Evolutionary conservation across 2,113 vertebrate genomes (phyloP).

Genomic region (Mungos mungo): DNA sequence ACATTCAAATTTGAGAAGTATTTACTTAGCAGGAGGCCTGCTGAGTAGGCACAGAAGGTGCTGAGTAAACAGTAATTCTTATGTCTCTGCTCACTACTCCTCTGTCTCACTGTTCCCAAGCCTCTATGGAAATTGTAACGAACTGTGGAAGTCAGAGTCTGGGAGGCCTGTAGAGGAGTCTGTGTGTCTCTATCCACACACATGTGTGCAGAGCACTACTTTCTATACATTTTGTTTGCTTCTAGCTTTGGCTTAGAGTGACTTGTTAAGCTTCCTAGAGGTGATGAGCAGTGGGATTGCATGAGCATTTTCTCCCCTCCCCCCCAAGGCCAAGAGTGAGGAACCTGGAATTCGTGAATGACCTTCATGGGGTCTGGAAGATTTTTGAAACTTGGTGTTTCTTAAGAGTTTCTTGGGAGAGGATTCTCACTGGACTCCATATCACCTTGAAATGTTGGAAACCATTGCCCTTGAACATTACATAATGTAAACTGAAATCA

Average conservation of each 20-base stretch:
- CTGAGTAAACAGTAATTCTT: background rate
- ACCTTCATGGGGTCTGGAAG: background rate
- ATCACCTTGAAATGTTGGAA: background rate
- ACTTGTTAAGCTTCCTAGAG: background rate
- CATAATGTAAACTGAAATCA: conserved; percentile 6
- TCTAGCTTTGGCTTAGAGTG: background rate
- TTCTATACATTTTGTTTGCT: conserved; percentile 22
- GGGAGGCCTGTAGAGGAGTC: background rate
- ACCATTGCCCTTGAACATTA: background rate
- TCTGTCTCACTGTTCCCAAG: background rate
- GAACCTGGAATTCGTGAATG: background rate
- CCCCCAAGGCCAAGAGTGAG: background rate
- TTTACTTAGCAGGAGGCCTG: conserved; percentile 1
- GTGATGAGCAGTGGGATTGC: background rate
- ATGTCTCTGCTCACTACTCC: background rate
- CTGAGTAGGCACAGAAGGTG: background rate
- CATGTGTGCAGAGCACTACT: background rate
- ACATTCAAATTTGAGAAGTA: background rate
- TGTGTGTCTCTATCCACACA: background rate
- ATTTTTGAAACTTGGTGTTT: conserved; percentile 26
- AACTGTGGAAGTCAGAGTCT: background rate
- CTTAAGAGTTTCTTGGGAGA: background rate
- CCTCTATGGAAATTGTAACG: background rate
- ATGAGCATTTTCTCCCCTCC: background rate
- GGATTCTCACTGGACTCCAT: background rate